Conservation (phyloP, 2,888 invertebrate genomes). For the Liodrosophila aerea region DNA sequence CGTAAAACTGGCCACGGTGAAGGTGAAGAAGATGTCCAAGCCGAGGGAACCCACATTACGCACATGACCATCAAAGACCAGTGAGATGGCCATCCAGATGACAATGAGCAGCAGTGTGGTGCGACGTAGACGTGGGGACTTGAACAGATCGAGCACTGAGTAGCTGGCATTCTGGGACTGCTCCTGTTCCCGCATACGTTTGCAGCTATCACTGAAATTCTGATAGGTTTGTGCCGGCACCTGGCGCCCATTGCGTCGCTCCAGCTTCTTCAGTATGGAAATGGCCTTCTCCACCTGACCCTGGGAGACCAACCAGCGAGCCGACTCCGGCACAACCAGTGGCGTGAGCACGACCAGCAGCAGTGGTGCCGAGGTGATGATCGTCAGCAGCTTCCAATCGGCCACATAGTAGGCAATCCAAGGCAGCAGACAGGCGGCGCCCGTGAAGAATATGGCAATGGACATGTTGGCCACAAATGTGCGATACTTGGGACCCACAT, state of each 20-base stretch:
- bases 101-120: conserved; percentile 90
- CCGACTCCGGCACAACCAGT: conserved; percentile 92
- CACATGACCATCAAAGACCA: conserved; percentile 94
- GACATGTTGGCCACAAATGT: conserved; percentile 96
- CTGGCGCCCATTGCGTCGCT: conserved; percentile 89
- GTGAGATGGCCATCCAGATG: conserved; percentile 94
- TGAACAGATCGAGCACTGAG: conserved; percentile 91
- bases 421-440: conserved; percentile 90
- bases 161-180: conserved; percentile 86
- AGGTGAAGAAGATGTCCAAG: conserved; percentile 91
- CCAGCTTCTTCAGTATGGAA: conserved; percentile 90
- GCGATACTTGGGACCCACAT: conserved; percentile 94
- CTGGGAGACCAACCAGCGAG: conserved; percentile 94
- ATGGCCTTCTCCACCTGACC: conserved; percentile 91
- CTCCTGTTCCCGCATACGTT: conserved; percentile 88
- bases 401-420: conserved; percentile 92
- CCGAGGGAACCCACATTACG: conserved; percentile 93
- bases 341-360: conserved; percentile 88
- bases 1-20: conserved; percentile 91
- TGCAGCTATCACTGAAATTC: conserved; percentile 87
- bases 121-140: conserved; percentile 88
- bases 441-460: conserved; percentile 93
- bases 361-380: conserved; percentile 91
- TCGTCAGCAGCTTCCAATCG: conserved; percentile 90
- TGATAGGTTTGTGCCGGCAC: conserved; percentile 89